Evolutionary conservation across 1,140 invertebrate species (phyloP), one percentile per base, ranked within the genome.

Genomic region (Panagrolaimus sp.): DNA sequence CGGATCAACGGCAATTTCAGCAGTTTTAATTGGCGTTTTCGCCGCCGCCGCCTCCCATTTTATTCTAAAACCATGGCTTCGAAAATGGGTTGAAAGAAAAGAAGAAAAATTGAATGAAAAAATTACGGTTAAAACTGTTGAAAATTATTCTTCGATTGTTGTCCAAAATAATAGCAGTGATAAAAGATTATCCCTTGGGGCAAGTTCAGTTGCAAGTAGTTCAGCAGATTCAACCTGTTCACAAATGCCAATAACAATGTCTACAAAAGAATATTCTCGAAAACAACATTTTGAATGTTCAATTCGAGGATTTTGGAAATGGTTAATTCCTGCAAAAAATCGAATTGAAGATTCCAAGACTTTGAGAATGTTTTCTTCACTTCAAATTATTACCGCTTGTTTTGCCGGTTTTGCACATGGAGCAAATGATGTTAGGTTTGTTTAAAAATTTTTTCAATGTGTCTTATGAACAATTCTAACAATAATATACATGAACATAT

Each of bases 321-420:
- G 71, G 68, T 68, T 77, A 43, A 43, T 74, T 17, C 73, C 73
- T 5, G 38, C 47, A 21, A 71, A 63, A 47, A 48, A 65, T 17
- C 28, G 68, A 17, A 45, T 64, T 8, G 68, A 74, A 24, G 73
- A 74, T 62, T 28, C 21, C 17, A 62, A 63, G 48, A 74, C 74
- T 14, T 64, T 73, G 15, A 28, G 64, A n/a, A 32, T 76, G n/a
- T 76, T 76, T 46, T 69, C 65, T 15, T 58, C 69, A 8, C 32
- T 76, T 43, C 74, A 76, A 66, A 55, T 75, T 48, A 65, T 76
- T 24, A 76, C 74, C 15, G 74, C 72, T 8, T 76, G 74, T 70
- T 76, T 76, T 63, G 74, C 74, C 45, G 74, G 74, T 8, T 76
- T 76, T 43, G 73, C 74, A n/a, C 74, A 75, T 69, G 73, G 73